A percentile compares a stretch with the other conserved stretches of the same genome.
These are phyloP conservation scores for Jaculus jaculus DNA, from an alignment of 2,113 vertebrate genomes.

Conservation along the genomic window DNA sequence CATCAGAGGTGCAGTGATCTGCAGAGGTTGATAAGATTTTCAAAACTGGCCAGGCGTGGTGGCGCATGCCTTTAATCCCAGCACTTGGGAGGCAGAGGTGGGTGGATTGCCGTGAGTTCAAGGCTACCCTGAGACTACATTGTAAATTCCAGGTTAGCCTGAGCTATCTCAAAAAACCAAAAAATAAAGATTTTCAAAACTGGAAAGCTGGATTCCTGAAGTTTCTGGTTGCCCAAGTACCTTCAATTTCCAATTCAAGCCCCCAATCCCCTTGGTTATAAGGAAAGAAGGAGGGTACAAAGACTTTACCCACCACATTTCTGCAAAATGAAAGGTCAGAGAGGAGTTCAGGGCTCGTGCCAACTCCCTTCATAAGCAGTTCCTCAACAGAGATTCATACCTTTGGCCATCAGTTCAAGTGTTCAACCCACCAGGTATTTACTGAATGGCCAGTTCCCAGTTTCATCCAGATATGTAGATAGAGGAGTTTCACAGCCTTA, in stretches of 20 bases:
- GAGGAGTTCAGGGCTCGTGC: not conserved
- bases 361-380: not conserved
- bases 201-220: not conserved
- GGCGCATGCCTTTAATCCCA: too few species aligned
- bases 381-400: not conserved
- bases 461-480: not conserved
- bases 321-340: not conserved
- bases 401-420: constrained; percentile 5
- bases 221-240: not conserved
- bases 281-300: not conserved
- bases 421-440: constrained; percentile 1
- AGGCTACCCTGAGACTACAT: too few species aligned
- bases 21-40: not conserved
- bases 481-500: not conserved
- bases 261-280: not conserved
- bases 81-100: too few species aligned
- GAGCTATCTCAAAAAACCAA: too few species aligned
- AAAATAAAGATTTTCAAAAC: not conserved
- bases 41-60: too few species aligned
- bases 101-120: too few species aligned
- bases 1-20: not conserved
- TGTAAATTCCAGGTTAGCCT: too few species aligned
- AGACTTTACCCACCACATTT: constrained; percentile 10
- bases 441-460: not conserved
- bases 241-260: not conserved